phyloP scores from a whole-genome alignment of 2,797 vertebrate species.

The Rhynchonycteris naso region DNA sequence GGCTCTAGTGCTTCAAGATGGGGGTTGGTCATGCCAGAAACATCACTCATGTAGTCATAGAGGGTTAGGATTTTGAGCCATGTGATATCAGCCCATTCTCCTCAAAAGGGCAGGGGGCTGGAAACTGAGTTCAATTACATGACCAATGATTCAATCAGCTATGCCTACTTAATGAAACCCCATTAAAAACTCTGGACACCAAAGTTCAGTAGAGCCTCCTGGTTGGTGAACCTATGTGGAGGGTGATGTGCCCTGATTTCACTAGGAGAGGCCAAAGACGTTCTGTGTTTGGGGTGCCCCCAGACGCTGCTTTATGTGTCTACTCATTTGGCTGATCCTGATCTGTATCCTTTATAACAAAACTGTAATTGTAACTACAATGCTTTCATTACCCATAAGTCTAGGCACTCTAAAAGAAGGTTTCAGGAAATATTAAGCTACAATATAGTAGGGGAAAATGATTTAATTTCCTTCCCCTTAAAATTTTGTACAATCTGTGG shows the following conservation, averaged over 20 bases:
- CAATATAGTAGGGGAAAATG: neutral
- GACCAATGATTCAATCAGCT: neutral
- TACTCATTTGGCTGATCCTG: neutral
- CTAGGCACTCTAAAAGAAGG: neutral
- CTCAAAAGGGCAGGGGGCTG: neutral
- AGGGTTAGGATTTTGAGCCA: neutral
- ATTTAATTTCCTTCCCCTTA: neutral
- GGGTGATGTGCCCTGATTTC: neutral
- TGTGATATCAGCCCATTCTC: neutral
- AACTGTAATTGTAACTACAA: neutral
- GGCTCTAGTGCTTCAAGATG: neutral
- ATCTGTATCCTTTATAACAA: neutral
- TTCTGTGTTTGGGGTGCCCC: neutral
- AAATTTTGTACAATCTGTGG: neutral
- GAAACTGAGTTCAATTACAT: neutral
- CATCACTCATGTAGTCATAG: neutral
- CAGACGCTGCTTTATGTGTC: neutral
- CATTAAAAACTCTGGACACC: neutral
- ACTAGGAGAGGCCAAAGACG: neutral
- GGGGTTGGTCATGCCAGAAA: neutral
- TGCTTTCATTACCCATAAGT: neutral
- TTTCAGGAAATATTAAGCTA: neutral
- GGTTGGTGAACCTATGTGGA: neutral
- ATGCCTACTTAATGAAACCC: neutral
- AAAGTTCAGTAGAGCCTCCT: neutral